Evolutionary conservation across 2,888 invertebrate species (phyloP).

Genomic region (Sabatieria punctata): DNA sequence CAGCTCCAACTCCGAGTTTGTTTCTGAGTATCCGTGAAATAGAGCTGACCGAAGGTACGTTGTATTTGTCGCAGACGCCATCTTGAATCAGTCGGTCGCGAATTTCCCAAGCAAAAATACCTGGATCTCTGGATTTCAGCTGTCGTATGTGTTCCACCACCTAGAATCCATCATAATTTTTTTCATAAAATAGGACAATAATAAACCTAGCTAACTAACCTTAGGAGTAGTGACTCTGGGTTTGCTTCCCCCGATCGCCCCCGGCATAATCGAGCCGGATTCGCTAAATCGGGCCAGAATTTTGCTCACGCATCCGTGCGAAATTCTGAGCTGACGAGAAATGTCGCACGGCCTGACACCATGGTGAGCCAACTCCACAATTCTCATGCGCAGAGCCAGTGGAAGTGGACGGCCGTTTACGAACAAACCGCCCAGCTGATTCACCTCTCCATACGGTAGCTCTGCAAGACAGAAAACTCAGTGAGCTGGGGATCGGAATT

Average conservation of each 20-base stretch:
- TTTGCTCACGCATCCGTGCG: slow-evolving; percentile 76
- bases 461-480: not conserved
- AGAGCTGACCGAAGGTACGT: slow-evolving; percentile 89
- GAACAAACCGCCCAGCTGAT: no score
- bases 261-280: slow-evolving; percentile 81
- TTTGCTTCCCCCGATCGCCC: slow-evolving; percentile 86
- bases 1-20: slow-evolving; percentile 55
- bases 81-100: slow-evolving; percentile 75
- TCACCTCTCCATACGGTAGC: slow-evolving; percentile 85
- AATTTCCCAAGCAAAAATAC: slow-evolving; percentile 95
- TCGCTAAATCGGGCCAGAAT: slow-evolving; percentile 56
- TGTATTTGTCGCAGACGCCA: slow-evolving; percentile 90
- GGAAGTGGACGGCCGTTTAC: slow-evolving; percentile 79
- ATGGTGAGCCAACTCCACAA: slow-evolving; percentile 80
- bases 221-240: slow-evolving; percentile 91
- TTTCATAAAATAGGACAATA: not conserved
- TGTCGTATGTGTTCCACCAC: slow-evolving; percentile 77
- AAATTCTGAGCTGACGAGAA: slow-evolving; percentile 70
- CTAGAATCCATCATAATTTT: slow-evolving; percentile 8
- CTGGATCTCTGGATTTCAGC: slow-evolving; percentile 77
- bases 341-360: slow-evolving; percentile 88
- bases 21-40: slow-evolving; percentile 85
- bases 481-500: no score
- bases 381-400: slow-evolving; percentile 74
- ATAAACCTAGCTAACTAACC: no score